Base-by-base conservation (phyloP, 2,888 invertebrate species). In the Eulithis prunata region DNA sequence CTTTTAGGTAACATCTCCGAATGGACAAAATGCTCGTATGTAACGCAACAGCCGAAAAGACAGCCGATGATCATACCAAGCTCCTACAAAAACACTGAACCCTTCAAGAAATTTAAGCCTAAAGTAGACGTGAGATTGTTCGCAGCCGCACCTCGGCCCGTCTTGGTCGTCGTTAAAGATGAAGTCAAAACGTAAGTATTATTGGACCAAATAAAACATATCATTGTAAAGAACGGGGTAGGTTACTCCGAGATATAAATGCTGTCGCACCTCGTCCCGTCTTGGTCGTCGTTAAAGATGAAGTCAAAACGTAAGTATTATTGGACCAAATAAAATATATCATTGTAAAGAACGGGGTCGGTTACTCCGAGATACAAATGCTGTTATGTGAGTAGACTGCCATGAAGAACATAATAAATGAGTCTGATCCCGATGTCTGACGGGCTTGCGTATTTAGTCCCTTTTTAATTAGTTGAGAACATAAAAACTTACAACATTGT, bases 1-100 rank as follows among this genome's bases (percentile, higher is more conserved):
- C 45, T 49, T 62, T 64, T 78, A 86, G 95, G 95, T 38, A 93
- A 96, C 81, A 77, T 97, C 43, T 96, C 95, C 11, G 98, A 98
- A 82, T 99, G 98, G 98, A 96, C 97, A 0, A 97, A 97, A 86
- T 99, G 99, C 85, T 94, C 94, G 62, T 94, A 95, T 76, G 84
- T 95, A 4, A 94, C 95, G 0, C 95, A 95, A 75, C 94, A 95
- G 51, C 99, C 99, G 0, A 92, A 95, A 70, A 94, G 98, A 66
- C 91, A 80, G 6, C 88, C 95, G 7, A 97, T 98, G 83, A 92
- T 89, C 74, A 86, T 99, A 13, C 96, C 98, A 0, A 77, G 88
- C 0, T 92, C 94, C 0, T 91, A 96, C 14, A 94, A 94, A 73
- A 91, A 89, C 0, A 89, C 93, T 73, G 64, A 90, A 0, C 94